Conservation (phyloP, 2,888 invertebrate genomes). For the Chouioia cunea region DNA sequence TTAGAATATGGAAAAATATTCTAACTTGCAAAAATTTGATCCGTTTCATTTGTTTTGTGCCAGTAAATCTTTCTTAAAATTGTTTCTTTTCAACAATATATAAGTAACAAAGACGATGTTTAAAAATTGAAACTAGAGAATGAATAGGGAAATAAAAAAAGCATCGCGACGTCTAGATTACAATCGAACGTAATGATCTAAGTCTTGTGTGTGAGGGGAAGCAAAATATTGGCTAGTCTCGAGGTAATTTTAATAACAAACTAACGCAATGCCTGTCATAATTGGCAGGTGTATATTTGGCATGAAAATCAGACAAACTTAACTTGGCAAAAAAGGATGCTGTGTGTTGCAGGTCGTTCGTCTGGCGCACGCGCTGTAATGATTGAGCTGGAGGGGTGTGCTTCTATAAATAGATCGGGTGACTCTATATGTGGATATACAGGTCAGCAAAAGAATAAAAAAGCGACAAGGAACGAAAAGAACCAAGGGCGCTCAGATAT, state of each 20-base stretch:
- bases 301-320: too few species aligned
- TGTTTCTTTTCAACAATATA: too few species aligned
- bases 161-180: background rate
- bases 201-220: background rate
- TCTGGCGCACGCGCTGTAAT: background rate
- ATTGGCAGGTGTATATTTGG: background rate
- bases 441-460: conserved; percentile 58
- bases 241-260: background rate
- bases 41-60: too few species aligned
- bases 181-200: background rate
- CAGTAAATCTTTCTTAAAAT: too few species aligned
- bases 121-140: background rate
- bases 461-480: conserved; percentile 56
- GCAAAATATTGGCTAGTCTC: too few species aligned
- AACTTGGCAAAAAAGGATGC: background rate
- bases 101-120: too few species aligned
- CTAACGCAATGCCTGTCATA: background rate
- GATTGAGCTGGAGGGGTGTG: conserved; percentile 52
- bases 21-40: too few species aligned
- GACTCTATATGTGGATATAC: conserved; percentile 59
- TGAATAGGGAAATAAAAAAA: background rate
- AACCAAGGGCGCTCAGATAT: conserved; percentile 39
- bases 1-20: too few species aligned
- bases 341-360: conserved; percentile 51
- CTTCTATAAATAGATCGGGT: conserved; percentile 61